phyloP scores from a whole-genome alignment of 2,888 invertebrate species.

The Timema podura region DNA sequence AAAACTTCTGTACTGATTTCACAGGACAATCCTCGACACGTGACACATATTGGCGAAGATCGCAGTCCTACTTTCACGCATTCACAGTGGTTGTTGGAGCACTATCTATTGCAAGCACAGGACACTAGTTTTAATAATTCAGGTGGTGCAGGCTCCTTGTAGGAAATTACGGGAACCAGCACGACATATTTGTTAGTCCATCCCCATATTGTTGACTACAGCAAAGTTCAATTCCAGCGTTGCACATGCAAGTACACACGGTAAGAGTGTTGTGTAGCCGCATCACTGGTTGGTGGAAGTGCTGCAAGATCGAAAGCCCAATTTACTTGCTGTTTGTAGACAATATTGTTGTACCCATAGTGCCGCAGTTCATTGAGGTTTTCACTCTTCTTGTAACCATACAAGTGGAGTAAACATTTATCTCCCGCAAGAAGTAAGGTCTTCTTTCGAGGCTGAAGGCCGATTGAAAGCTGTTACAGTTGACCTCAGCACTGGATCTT shows the following conservation, averaged over 20 bases:
- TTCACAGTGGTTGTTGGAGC: not conserved
- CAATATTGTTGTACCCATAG: not conserved
- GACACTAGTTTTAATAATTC: constrained; percentile 10
- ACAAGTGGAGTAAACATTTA: not conserved
- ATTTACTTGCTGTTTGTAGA: not conserved
- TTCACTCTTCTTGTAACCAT: not conserved
- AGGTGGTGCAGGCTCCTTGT: not conserved
- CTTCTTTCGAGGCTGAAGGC: not conserved
- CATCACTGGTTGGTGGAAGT: not conserved
- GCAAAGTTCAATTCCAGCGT: not conserved
- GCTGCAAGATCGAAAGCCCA: not conserved
- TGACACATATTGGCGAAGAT: not conserved
- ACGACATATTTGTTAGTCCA: not conserved
- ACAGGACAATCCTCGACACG: not conserved
- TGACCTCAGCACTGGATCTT: not conserved
- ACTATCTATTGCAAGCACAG: not conserved
- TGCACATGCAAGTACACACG: not conserved
- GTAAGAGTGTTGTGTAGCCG: constrained; percentile 6
- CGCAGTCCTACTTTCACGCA: not conserved
- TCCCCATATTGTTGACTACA: not conserved
- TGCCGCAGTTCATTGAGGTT: constrained; percentile 6
- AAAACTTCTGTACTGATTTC: not conserved
- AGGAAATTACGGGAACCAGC: not conserved
- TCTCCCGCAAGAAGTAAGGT: not conserved
- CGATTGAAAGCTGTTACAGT: not conserved